Percentiles rank a stretch among this genome's conserved stretches.
Conservation (phyloP, 2,888 invertebrate species). For the Eristalis tenax region DNA sequence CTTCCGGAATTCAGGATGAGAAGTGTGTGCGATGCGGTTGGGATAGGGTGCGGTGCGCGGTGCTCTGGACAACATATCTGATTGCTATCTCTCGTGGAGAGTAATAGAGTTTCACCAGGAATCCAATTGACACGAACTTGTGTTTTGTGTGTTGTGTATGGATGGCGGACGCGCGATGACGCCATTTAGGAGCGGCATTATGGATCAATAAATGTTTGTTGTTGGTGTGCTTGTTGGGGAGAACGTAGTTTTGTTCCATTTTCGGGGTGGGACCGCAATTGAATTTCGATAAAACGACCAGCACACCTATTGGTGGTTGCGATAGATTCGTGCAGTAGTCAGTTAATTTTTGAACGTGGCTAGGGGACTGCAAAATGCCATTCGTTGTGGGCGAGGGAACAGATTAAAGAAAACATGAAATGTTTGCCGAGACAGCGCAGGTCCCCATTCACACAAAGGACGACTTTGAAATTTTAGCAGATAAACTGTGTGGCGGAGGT, state of each 20-base stretch:
- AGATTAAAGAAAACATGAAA: background rate
- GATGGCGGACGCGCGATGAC: constrained; percentile 30
- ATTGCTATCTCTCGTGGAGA: constrained; percentile 14
- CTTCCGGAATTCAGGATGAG: constrained; percentile 30
- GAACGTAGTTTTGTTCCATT: background rate
- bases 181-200: constrained; percentile 70
- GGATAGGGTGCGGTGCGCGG: background rate
- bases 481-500: background rate
- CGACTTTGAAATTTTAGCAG: background rate
- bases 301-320: background rate
- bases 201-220: constrained; percentile 59
- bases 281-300: background rate
- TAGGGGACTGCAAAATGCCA: background rate
- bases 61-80: constrained; percentile 24
- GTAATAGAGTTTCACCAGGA: constrained; percentile 60
- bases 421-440: background rate
- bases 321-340: background rate
- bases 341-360: background rate
- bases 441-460: background rate
- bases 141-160: constrained; percentile 31
- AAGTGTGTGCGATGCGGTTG: no score
- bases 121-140: constrained; percentile 68
- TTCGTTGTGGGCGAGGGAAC: background rate
- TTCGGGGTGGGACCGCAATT: background rate
- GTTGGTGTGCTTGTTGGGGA: background rate